These are phyloP conservation scores for Ormyrus labotus DNA, from an alignment of 2,888 invertebrate genomes.

Conservation along the genomic window DNA sequence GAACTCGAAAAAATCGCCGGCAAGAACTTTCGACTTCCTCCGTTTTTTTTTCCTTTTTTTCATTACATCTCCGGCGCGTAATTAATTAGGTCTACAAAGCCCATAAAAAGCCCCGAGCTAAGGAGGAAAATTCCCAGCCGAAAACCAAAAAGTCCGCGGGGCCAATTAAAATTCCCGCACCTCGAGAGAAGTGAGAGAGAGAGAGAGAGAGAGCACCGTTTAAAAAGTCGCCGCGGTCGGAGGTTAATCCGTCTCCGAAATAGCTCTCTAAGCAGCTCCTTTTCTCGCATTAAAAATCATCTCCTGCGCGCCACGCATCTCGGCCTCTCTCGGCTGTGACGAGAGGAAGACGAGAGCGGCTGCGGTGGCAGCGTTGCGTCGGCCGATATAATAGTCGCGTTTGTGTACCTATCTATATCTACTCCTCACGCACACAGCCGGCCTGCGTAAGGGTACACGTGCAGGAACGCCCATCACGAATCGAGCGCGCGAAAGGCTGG, in stretches of 20 bases:
- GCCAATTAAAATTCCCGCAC: background rate
- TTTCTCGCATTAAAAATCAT: constrained; percentile 27
- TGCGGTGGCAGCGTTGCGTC: constrained; percentile 7
- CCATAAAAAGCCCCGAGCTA: too few species aligned
- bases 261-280: background rate
- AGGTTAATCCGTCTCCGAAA: background rate
- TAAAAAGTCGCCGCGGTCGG: too few species aligned
- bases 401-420: constrained; percentile 43
- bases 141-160: background rate
- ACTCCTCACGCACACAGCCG: background rate
- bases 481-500: constrained; percentile 6
- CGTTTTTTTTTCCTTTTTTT: too few species aligned
- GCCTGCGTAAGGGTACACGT: constrained; percentile 7
- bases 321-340: background rate
- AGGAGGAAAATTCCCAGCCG: too few species aligned
- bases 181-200: background rate
- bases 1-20: too few species aligned
- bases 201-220: background rate
- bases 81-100: too few species aligned
- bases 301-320: constrained; percentile 20
- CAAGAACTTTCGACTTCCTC: too few species aligned
- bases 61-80: too few species aligned
- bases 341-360: constrained; percentile 7
- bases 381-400: constrained; percentile 44
- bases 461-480: constrained; percentile 36